Conservation (phyloP, 2,113 vertebrate species). For the Nasalis larvatus region DNA sequence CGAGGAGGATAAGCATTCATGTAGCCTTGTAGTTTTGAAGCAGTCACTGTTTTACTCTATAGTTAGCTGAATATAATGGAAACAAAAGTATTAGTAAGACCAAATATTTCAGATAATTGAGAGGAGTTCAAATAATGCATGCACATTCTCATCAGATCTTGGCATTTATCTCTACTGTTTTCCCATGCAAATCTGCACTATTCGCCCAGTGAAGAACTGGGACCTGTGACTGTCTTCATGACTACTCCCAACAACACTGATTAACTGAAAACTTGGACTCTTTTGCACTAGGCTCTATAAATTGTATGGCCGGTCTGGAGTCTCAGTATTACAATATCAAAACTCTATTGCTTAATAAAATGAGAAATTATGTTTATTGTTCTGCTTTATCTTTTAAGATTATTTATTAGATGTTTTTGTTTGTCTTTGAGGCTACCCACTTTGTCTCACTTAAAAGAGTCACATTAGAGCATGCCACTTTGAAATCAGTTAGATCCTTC, state of each 20-base stretch:
- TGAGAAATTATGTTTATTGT: background rate
- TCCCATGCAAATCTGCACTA: background rate
- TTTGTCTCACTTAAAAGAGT: background rate
- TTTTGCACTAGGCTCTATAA: background rate
- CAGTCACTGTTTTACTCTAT: background rate
- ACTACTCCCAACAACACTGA: background rate
- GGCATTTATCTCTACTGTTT: background rate
- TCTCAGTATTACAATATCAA: background rate
- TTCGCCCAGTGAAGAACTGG: background rate
- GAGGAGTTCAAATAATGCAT: background rate
- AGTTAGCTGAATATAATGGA: background rate
- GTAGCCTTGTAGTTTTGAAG: conserved; percentile 5
- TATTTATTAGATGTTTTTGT: background rate
- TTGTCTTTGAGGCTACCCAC: background rate
- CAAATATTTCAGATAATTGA: background rate
- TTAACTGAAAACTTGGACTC: background rate
- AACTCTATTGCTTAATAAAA: conserved; percentile 18
- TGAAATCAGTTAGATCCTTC: background rate
- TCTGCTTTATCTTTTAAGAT: background rate
- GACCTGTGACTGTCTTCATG: background rate
- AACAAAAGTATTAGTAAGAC: background rate
- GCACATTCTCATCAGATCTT: background rate
- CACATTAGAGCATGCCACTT: background rate
- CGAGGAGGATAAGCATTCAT: background rate
- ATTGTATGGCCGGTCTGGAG: background rate